Conservation (phyloP, 1,140 invertebrate species). For the Drosophila azteca region DNA sequence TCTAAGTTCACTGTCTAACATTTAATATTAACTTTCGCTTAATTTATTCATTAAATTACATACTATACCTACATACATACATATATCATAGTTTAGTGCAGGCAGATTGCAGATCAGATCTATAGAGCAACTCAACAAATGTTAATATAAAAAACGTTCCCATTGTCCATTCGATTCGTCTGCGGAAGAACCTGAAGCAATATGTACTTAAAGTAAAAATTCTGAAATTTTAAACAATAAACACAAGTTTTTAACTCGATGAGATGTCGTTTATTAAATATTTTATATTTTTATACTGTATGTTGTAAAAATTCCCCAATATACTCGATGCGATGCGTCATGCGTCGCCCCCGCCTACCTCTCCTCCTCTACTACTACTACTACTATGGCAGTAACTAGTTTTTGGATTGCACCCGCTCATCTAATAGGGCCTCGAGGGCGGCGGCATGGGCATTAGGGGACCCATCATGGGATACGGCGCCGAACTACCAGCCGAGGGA, state of each 20-base stretch:
- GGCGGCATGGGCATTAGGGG: constrained; percentile 86
- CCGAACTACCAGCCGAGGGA: constrained; percentile 30
- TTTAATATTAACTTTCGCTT: constrained; percentile 54
- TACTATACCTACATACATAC: constrained; percentile 14
- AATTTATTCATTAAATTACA: constrained; percentile 45
- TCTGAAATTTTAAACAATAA: constrained; percentile 72
- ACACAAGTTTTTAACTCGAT: constrained; percentile 65
- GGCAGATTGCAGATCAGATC: not conserved
- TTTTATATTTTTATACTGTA: constrained; percentile 3
- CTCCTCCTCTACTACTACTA: too few relatives aligned
- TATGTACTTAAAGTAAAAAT: constrained; percentile 72
- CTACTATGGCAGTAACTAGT: constrained; percentile 15
- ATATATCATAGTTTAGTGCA: constrained; percentile 57
- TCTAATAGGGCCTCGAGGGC: constrained; percentile 64
- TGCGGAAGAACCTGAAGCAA: constrained; percentile 47
- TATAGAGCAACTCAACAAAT: constrained; percentile 30
- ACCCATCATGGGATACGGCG: constrained; percentile 85
- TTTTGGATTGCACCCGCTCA: not conserved
- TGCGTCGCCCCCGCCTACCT: too few relatives aligned
- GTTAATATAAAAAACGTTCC: constrained; percentile 37
- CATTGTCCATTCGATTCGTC: constrained; percentile 38
- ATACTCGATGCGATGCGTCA: not conserved
- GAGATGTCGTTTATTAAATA: not conserved
- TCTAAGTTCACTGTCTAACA: constrained; percentile 36
- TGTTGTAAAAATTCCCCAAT: too few relatives aligned